Base-by-base conservation (phyloP, 2,888 invertebrate species). In the Cryptophagus acutangulus region DNA sequence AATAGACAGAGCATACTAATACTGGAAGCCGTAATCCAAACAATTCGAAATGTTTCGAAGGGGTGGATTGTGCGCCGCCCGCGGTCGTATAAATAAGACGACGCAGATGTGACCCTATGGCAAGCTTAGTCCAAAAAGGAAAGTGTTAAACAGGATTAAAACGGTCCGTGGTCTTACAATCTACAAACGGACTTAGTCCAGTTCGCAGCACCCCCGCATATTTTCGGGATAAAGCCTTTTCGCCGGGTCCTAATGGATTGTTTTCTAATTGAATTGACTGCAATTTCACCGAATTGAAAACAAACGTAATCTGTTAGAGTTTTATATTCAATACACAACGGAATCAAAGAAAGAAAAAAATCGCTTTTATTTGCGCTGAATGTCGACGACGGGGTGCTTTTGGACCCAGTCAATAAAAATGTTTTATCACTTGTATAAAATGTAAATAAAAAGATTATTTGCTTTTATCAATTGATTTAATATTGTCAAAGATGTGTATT, bases 71-170 rank as follows among this genome's bases (percentile, higher is more conserved):
- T 30, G 33, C n/a, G n/a, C n/a, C n/a, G n/a, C 30, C 36, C 43
- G 47, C 51, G 52, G 52, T 54, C 52, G 41, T 51, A 57, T 57
- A 57, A 57, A 57, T 55, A 57, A 57, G 54, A 52, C 47, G 44
- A 44, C 51, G 45, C 57, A 57, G 57, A 51, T 57, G 57, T 44
- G 54, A 37, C 43, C 42, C 46, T 36, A 14, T 31, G 42, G 41
- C 28, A 35, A 26, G 41, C 41, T 44, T 39, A 41, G 44, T 38
- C 42, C 40, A 36, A 28, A 26, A 17, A 33, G 44, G 46, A 48
- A 46, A 46, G 43, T 50, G 51, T 49, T 50, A 50, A 52, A 46
- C 43, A 48, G 52, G 50, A 55, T 55, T 55, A 51, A 38, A 47
- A 40, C 41, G 45, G 43, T 28, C 38, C 38, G 12, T 3, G 41